Evolutionary conservation across 2,888 invertebrate species (phyloP), one percentile per base, ranked within the genome.

Genomic region (Dasypogon diadema): DNA sequence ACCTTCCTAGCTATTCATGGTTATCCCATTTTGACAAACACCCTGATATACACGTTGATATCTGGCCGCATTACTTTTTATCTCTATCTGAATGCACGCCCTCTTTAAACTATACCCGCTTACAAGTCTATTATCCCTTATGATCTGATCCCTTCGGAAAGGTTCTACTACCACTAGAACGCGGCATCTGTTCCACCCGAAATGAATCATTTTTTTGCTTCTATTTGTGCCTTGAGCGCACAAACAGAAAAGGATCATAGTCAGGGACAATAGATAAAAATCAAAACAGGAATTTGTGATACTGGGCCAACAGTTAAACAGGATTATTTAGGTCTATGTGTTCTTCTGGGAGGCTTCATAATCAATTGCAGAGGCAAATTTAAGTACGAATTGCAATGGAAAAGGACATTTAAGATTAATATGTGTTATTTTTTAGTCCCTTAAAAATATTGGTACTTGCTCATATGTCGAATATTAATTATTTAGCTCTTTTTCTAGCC

Each of bases 111-210:
- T 22, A 48, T 48, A 14, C 65, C 24, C 24, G 54, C n/a, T 70
- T 70, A 70, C 70, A 54, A 54, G 54, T 70, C 70, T 70, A 70
- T 70, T 70, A 70, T 70, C 51, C 21, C 30, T 18, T 21, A 18
- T 24, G 18, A 26, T 34, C 46, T 54, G 26, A 70, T 70, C 26
- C 65, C 65, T 24, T 48, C 24, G 18, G 30, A 58, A 34, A 34
- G 21, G 14, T 30, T 58, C 10, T n/a, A 8, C 58, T n/a, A 22
- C 18, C 63, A 63, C 63, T 42, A 42, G 10, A 63, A 26, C 4
- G 30, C 30, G 46, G 54, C 70, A 70, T 70, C 70, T 70, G 70
- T 54, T 70, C 70, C 34, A 54, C 2, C 51, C 16, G 21, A 51
- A 51, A 51, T 30, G 48, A 48, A 54, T 70, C 54, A 22, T 10